Conservation (phyloP, 1,140 invertebrate species). For the Papilio glaucus region DNA sequence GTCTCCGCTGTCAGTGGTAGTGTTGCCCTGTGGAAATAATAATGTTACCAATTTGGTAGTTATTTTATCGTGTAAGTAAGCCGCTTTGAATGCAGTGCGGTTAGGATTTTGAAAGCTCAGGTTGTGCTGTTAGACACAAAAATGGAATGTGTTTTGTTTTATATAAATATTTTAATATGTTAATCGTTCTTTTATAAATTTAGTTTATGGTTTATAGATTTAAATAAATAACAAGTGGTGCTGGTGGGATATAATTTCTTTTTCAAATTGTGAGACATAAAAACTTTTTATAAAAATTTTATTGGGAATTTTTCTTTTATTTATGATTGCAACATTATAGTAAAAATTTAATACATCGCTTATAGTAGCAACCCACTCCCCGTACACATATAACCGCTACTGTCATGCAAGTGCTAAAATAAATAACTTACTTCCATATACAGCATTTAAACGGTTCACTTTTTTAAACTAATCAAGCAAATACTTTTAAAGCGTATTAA, state of each 20-base stretch:
- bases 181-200: constrained; percentile 46
- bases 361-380: constrained; percentile 23
- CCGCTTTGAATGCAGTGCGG: constrained; percentile 52
- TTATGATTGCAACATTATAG: not conserved
- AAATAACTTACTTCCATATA: not conserved
- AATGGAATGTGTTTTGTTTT: constrained; percentile 39
- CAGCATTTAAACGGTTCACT: not conserved
- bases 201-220: constrained; percentile 49
- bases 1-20: constrained; percentile 88
- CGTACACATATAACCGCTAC: constrained; percentile 37
- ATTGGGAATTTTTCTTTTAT: not conserved
- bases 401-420: constrained; percentile 11
- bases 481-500: constrained; percentile 30
- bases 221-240: constrained; percentile 80
- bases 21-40: constrained; percentile 86
- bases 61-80: constrained; percentile 38
- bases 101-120: constrained; percentile 58
- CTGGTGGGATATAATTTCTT: constrained; percentile 52
- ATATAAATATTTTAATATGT: constrained; percentile 36
- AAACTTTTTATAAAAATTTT: not conserved
- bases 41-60: constrained; percentile 44
- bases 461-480: constrained; percentile 16
- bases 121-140: constrained; percentile 73
- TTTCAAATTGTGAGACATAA: constrained; percentile 40
- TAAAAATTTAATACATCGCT: not conserved